Evolutionary conservation across 2,888 invertebrate genomes (phyloP), one percentile per base, ranked within the genome.

Genomic region (Himalopsyche anomala): DNA sequence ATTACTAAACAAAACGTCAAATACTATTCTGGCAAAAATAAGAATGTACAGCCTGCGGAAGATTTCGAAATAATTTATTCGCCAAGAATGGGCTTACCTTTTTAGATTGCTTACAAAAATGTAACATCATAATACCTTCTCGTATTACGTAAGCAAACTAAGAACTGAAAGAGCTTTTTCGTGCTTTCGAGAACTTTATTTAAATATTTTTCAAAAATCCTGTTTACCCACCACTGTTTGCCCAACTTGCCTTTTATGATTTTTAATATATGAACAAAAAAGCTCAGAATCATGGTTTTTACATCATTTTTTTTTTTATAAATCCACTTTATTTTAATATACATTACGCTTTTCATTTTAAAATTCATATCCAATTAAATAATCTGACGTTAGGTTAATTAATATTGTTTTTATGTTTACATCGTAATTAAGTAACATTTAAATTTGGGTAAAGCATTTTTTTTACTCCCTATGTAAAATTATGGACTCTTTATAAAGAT

Each of bases 101-200:
- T 62, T 62, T 62, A 62, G 62, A 62, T 62, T 62, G 62, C 62
- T 62, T 62, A 28, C 62, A 62, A 62, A 62, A 62, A 62, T 4
- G 28, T 19, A 62, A 19, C 62, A 62, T 62, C 28, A 62, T 62
- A 62, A 62, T 62, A 51, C 51, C 51, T 51, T 51, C 51, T 51
- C 51, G 51, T 51, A 19, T 62, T 62, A n/a, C 62, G 28, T 62
- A 62, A 62, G 62, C 19, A 62, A 62, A 28, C 62, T 62, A 62
- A 62, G 62, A 28, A 62, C 62, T 19, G 28, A 19, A 62, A 62
- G 28, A 62, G 62, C n/a, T 62, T 62, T 62, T 28, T 62, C 19
- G n/a, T 62, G 62, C 62, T 62, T 28, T 19, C 19, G 62, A 62
- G 28, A 62, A 62, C 62, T 62, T 19, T 62, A 28, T 62, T 62